Evolutionary conservation across 1,140 invertebrate species (phyloP).

Genomic region (Zaprionus davidi): DNA sequence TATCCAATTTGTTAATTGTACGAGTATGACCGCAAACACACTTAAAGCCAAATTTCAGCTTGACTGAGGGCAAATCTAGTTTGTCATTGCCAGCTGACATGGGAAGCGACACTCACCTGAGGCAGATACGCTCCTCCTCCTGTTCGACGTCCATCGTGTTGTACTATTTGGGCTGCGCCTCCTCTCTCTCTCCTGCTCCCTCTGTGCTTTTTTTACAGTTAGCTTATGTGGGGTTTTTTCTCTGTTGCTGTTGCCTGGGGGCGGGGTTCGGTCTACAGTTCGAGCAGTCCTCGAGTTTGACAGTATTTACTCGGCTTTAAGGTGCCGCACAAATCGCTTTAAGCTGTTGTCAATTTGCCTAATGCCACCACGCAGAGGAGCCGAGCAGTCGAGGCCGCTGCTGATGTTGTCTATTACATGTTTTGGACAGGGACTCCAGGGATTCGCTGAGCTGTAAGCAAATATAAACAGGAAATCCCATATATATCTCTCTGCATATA

Average conservation of each 20-base stretch:
- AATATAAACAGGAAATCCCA: constrained; percentile 62
- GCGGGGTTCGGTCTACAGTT: not conserved
- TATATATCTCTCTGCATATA: constrained; percentile 18
- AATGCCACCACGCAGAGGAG: constrained; percentile 52
- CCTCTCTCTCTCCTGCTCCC: constrained; percentile 17
- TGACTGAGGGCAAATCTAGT: constrained; percentile 35
- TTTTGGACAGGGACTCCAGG: constrained; percentile 36
- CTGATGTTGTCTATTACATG: constrained; percentile 53
- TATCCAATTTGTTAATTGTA: constrained; percentile 23
- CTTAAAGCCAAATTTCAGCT: constrained; percentile 31
- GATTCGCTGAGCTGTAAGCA: constrained; percentile 61
- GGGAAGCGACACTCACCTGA: constrained; percentile 65
- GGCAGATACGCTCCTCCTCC: constrained; percentile 71
- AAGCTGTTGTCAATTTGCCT: constrained; percentile 81
- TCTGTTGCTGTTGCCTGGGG: constrained; percentile 12
- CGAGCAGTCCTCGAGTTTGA: constrained; percentile 60
- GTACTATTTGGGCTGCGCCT: constrained; percentile 24
- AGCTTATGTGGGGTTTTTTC: constrained; percentile 21
- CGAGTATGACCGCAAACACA: constrained; percentile 26
- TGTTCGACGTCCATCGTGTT: constrained; percentile 67
- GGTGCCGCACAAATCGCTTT: constrained; percentile 70
- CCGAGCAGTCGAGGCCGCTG: constrained; percentile 18
- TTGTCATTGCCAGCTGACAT: constrained; percentile 34
- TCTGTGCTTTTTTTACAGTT: constrained; percentile 19
- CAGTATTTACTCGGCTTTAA: constrained; percentile 67